Conservation (phyloP, 2,797 vertebrate genomes). For the Anomalospiza imberbis region DNA sequence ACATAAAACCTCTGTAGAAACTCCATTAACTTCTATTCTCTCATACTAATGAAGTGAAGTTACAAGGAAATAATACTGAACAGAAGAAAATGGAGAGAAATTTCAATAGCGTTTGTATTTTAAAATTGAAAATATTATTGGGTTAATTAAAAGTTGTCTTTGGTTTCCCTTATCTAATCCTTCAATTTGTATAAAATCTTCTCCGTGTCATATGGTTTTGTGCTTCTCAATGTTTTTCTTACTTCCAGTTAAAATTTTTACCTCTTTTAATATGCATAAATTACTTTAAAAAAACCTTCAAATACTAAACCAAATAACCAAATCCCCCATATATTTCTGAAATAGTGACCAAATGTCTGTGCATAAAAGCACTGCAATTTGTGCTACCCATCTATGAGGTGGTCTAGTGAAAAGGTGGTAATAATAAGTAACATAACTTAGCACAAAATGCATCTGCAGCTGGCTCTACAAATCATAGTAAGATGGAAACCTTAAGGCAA, state of each 20-base stretch:
- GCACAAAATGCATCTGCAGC: not conserved
- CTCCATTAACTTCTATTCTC: not conserved
- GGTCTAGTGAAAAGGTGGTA: not conserved
- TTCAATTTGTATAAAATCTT: not conserved
- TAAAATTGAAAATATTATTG: not conserved
- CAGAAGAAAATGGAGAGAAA: not conserved
- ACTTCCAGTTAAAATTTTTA: not conserved
- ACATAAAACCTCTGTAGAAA: not conserved
- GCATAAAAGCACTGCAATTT: not conserved
- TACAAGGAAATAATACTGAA: not conserved
- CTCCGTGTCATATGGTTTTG: not conserved
- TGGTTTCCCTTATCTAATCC: not conserved
- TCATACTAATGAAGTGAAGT: not conserved
- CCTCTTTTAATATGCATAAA: not conserved
- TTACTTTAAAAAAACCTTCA: fast-evolving
- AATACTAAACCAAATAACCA: not conserved
- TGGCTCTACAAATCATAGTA: not conserved
- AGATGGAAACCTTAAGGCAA: not conserved
- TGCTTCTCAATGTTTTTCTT: not conserved
- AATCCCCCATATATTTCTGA: not conserved
- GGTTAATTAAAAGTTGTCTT: not conserved
- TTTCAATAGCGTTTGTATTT: not conserved
- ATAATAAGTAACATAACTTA: not conserved
- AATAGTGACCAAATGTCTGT: not conserved
- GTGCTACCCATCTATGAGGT: not conserved